Percentiles rank a stretch among this genome's conserved stretches.
phyloP scores from a whole-genome alignment of 1,140 invertebrate genomes.

The Steinernema khuongi region DNA sequence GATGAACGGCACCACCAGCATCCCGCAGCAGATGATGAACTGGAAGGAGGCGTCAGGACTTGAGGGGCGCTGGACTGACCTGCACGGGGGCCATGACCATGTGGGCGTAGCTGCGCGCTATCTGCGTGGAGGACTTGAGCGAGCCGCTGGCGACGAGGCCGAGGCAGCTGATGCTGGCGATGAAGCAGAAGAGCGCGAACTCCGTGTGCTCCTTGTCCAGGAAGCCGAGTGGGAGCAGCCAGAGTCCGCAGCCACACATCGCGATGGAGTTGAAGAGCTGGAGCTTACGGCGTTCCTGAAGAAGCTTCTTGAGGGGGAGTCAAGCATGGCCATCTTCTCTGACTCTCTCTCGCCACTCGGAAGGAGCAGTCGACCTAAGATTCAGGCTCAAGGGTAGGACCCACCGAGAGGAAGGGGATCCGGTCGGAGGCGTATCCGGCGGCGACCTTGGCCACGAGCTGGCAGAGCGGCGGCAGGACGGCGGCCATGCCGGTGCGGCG shows the following conservation, averaged over 20 bases:
- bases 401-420: conserved; percentile 24
- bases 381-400: background rate
- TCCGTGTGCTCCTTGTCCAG: conserved; percentile 8
- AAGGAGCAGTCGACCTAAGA: no score
- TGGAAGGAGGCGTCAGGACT: conserved; percentile 21
- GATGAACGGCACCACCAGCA: conserved; percentile 28
- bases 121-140: conserved; percentile 23
- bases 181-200: background rate
- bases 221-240: conserved; percentile 27
- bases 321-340: no score
- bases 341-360: no score
- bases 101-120: conserved; percentile 20
- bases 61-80: conserved; percentile 10
- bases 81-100: conserved; percentile 31
- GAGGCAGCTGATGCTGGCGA: conserved; percentile 21
- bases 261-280: conserved; percentile 30
- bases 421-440: conserved; percentile 42
- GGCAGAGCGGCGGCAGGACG: conserved; percentile 45
- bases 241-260: conserved; percentile 26
- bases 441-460: conserved; percentile 44
- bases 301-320: background rate
- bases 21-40: conserved; percentile 31
- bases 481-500: conserved; percentile 39
- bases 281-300: conserved; percentile 26
- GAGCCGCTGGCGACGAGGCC: conserved; percentile 25